Evolutionary conservation across 2,113 vertebrate species (phyloP).

Genomic region (Jacana jacana): DNA sequence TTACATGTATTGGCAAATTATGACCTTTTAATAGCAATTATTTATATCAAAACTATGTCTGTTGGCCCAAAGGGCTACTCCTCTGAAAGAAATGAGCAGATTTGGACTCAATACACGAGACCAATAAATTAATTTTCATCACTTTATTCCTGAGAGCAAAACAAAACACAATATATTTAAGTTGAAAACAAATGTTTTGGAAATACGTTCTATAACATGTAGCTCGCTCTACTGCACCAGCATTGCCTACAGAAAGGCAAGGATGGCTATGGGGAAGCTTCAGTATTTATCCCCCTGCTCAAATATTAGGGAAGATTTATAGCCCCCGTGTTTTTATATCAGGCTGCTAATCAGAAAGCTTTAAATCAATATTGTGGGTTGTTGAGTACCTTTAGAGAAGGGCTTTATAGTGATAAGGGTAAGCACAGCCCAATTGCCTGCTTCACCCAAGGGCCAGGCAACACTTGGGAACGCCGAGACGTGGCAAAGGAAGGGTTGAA

Average conservation of each 20-base stretch:
- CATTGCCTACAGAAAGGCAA: background rate
- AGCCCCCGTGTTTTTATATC: conserved; percentile 18
- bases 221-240: background rate
- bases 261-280: background rate
- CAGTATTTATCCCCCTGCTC: background rate
- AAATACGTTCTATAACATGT: background rate
- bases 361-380: conserved; percentile 30
- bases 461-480: background rate
- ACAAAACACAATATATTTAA: background rate
- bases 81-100: background rate
- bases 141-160: background rate
- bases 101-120: background rate
- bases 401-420: background rate
- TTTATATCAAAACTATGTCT: background rate
- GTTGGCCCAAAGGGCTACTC: background rate
- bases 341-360: conserved; percentile 7
- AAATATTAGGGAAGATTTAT: conserved; percentile 44
- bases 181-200: background rate
- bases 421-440: background rate
- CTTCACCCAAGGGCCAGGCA: background rate
- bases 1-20: background rate
- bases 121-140: background rate
- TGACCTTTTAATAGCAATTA: background rate
- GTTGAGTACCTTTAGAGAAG: background rate
- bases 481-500: background rate